Base-by-base conservation (phyloP, 2,888 invertebrate species). In the Idaea straminata region DNA sequence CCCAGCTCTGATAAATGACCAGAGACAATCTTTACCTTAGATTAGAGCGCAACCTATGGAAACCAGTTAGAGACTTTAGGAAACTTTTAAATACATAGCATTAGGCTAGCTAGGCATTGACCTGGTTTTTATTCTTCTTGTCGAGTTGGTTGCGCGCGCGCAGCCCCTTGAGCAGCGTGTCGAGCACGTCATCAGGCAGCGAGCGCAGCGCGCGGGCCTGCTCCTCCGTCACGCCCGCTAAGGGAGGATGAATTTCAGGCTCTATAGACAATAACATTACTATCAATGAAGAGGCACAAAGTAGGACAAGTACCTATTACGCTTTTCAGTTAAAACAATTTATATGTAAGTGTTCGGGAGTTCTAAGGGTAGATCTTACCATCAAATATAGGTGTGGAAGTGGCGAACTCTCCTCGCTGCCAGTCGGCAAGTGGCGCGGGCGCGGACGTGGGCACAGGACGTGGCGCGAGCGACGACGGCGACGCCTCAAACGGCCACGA, bases 181-280 rank as follows among this genome's bases (percentile, higher is more conserved):
- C 74, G 62, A 91, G 65, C 15, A 83, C 82, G 1, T 66, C 61
- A 69, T 80, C 75, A 2, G 91, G 86, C 70, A 91, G 72, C 0
- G 88, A 74, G 61, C 63, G 68, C 65, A 91, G 78, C 67, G 86
- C 85, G 0, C 79, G 81, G 35, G 77, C 62, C 79, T 90, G 90
- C 63, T 87, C 83, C 38, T 71, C 76, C 0, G 84, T 80, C 38
- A 85, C 66, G 5, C 58, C 25, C 4, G 64, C 35, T 13, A 61
- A 62, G 1, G 35, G n/a, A 10, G 15, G 36, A 1, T 60, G 65
- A 5, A 57, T 57, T 57, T 57, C 57, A 10, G 10, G 10, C 13
- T 57, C 10, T 15, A 57, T 57, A 57, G 5, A 57, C 10, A 57
- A 10, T 15, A 57, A 57, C 57, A 57, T 15, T 15, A 57, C 10